A percentile compares a stretch with the other conserved stretches of the same genome.
These are phyloP conservation scores for Ceratoteleas bidentatus DNA, from an alignment of 1,140 invertebrate species.

Conservation along the genomic window DNA sequence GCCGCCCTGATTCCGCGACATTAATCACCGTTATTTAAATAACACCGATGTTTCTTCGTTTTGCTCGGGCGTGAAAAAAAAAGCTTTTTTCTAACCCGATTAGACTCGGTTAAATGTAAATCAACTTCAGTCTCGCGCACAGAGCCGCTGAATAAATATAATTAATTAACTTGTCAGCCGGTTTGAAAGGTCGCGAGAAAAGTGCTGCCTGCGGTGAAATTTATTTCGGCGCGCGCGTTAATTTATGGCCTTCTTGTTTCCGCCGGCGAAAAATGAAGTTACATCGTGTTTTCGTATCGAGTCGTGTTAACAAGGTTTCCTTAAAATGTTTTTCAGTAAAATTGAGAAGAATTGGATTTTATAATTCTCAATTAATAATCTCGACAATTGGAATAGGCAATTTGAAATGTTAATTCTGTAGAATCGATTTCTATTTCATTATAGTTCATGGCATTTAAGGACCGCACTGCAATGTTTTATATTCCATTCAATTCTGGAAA, in stretches of 20 bases:
- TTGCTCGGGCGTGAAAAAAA: background rate
- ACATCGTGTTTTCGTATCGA: slow-evolving; percentile 41
- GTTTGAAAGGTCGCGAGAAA: slow-evolving; percentile 55
- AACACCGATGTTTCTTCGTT: background rate
- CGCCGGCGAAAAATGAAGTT: slow-evolving; percentile 26
- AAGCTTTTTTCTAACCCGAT: slow-evolving; percentile 13
- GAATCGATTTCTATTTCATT: too few relatives aligned
- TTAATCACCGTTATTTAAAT: slow-evolving; percentile 1
- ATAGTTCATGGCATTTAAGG: too few relatives aligned
- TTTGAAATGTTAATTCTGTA: too few relatives aligned
- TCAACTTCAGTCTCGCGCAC: slow-evolving; percentile 14
- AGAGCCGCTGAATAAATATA: slow-evolving; percentile 44
- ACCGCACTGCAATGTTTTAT: too few relatives aligned
- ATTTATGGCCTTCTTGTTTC: slow-evolving; percentile 48
- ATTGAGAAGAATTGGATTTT: too few relatives aligned
- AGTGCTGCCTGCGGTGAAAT: slow-evolving; percentile 32
- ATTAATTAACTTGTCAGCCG: slow-evolving; percentile 49
- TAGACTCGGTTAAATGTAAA: slow-evolving; percentile 34
- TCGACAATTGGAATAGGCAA: too few relatives aligned
- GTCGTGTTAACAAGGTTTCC: slow-evolving; percentile 40
- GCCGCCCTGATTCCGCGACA: background rate
- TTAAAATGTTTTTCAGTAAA: too few relatives aligned
- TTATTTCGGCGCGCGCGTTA: slow-evolving; percentile 42
- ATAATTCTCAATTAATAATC: too few relatives aligned
- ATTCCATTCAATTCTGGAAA: too few relatives aligned